A percentile compares a stretch with the other conserved stretches of the same genome.
Evolutionary conservation across 1,140 invertebrate species (phyloP).

Genomic region (Eumaeus atala): DNA sequence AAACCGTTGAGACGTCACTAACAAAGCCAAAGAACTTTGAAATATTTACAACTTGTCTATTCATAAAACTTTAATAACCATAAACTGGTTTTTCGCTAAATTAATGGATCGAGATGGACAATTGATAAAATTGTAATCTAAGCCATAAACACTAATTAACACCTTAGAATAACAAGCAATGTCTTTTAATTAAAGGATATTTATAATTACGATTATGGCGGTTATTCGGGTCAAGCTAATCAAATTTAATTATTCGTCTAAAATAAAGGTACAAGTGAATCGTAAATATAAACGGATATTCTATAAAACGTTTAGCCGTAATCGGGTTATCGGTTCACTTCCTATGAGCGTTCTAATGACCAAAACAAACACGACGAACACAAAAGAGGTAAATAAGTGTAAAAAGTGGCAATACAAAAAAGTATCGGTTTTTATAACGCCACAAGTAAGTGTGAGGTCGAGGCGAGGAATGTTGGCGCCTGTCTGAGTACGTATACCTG

Average conservation of each 20-base stretch:
- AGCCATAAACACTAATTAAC: slow-evolving; percentile 56
- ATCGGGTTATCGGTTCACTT: slow-evolving; percentile 72
- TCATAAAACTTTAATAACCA: slow-evolving; percentile 59
- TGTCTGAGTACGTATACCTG: slow-evolving; percentile 73
- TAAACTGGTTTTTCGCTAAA: slow-evolving; percentile 51
- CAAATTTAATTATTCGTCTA: slow-evolving; percentile 5
- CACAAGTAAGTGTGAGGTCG: slow-evolving; percentile 72
- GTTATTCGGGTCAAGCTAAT: not conserved
- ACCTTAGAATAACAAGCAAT: slow-evolving; percentile 41
- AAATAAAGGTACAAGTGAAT: slow-evolving; percentile 11
- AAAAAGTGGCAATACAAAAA: slow-evolving; percentile 69
- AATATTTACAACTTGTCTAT: slow-evolving; percentile 42
- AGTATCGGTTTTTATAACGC: slow-evolving; percentile 66
- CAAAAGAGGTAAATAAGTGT: slow-evolving; percentile 66
- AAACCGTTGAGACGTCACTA: slow-evolving; percentile 31
- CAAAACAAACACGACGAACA: slow-evolving; percentile 68
- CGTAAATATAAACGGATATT: slow-evolving; percentile 61
- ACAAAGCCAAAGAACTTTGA: slow-evolving; percentile 41
- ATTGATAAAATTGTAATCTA: slow-evolving; percentile 34
- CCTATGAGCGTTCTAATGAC: slow-evolving; percentile 67
- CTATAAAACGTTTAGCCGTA: slow-evolving; percentile 70
- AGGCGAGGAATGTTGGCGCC: slow-evolving; percentile 72
- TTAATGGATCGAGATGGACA: slow-evolving; percentile 40
- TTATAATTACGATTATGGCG: slow-evolving; percentile 1
- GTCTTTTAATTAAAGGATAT: slow-evolving; percentile 1